Evolutionary conservation across 2,888 invertebrate genomes (phyloP), one percentile per base, ranked within the genome.

Genomic region (Melikaiella ostensackeni): DNA sequence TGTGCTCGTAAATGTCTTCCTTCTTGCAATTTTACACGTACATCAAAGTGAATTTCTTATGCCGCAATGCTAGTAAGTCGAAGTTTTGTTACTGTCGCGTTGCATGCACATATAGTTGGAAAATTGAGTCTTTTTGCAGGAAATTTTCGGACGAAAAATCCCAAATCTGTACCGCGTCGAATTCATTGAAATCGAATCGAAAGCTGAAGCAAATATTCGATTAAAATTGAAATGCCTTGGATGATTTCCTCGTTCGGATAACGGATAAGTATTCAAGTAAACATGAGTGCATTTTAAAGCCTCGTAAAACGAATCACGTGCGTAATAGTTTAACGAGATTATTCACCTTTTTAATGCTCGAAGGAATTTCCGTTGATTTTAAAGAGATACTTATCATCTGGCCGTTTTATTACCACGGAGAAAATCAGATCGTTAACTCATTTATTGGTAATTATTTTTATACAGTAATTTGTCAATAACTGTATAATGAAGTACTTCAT

Each of bases 1-100:
- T 75, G 70, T 76, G 70, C 76, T 57, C 75, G 76, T 78, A 78
- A 80, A 80, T 74, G 76, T 64, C 57, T 66, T 50, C 78, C 76
- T 74, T 77, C 74, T 63, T 64, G 74, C 75, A 77, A 78, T 78
- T 78, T 80, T 75, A 77, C 64, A 64, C 50, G 27, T 30, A 42
- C 50, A 30, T 70, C 70, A 70, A 50, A 70, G 66, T 50, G 42
- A 24, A 66, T 66, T 66, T 66, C 46, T 24, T 21, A 42, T 66
- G 35, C 33, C 63, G 63, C 63, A 35, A 24, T 42, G 16, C 13
- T 27, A 42, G 46, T 30, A 27, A 66, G 27, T 42, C 9, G 27
- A 66, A 66, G 16, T 66, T 66, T 46, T 66, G 46, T 46, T 27
- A 46, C 46, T 42, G 42, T 19, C 38, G 38, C 13, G 8, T 38